Percentiles rank a stretch among this genome's conserved stretches.
Evolutionary conservation across 2,113 vertebrate species (phyloP).

Genomic region (Lipophrys pholis): DNA sequence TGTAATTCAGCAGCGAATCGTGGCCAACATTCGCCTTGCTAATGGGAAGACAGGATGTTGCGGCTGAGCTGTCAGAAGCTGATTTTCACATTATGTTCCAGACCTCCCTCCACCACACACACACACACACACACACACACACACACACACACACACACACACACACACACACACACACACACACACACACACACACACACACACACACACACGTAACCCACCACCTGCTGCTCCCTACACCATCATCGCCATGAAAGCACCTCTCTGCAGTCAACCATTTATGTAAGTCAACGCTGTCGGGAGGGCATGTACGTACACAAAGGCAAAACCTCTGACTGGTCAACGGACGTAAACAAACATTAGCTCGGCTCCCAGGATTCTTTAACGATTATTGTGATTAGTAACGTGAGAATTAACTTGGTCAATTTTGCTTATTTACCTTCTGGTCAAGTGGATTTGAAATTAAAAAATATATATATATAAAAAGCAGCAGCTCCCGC

Average conservation of each 20-base stretch:
- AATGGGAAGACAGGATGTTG: slow-evolving; percentile 64
- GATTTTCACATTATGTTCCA: slow-evolving; percentile 44
- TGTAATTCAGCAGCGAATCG: slow-evolving; percentile 59
- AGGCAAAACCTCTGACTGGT: background rate
- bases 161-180: background rate
- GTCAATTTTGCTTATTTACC: background rate
- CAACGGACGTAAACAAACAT: background rate
- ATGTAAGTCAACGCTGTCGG: slow-evolving; percentile 8
- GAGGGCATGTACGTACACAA: background rate
- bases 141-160: background rate
- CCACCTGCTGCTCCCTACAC: slow-evolving; percentile 15
- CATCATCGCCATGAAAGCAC: slow-evolving; percentile 3
- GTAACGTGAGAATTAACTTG: background rate
- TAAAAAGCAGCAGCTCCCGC: too few species aligned
- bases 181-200: background rate
- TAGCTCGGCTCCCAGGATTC: background rate
- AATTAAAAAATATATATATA: too few species aligned
- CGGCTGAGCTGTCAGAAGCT: slow-evolving; percentile 46
- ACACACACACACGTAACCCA: background rate
- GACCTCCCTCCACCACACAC: background rate
- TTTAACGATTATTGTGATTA: background rate
- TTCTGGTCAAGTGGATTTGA: background rate
- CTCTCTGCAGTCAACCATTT: slow-evolving; percentile 21
- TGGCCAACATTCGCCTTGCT: slow-evolving; percentile 41
- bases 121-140: slow-evolving; percentile 2